Base-by-base conservation (phyloP, 2,888 invertebrate genomes). In the Dolichopus griseipennis region DNA sequence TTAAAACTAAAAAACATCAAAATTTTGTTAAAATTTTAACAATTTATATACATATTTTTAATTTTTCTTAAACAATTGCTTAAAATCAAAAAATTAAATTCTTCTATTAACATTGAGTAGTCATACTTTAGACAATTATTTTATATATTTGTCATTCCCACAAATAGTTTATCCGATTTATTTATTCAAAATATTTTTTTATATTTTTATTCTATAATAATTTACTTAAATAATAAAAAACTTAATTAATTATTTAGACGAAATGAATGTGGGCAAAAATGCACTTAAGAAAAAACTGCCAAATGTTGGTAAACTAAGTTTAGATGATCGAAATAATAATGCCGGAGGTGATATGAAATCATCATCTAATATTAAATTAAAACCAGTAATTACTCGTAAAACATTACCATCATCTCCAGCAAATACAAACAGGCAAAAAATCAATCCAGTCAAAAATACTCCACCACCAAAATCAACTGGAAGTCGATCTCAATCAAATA, bases 381-480 rank as follows among this genome's bases (percentile, higher is more conserved):
- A 79, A 68, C 81, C 81, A 2, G 77, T 81, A 62, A 70, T 79
- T n/a, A 78, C 77, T 3, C 70, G 68, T 33, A 78, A 77, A 68
- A 79, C 78, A 68, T 75, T 77, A 2, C 78, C 80, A 6, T 71
- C 73, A 15, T 68, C 65, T 18, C 69, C 71, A 8, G 37, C 65
- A 27, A 20, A 68, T 27, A 69, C 67, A 22, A 41, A 65, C 0
- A 61, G 64, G 18, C 70, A 64, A 66, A 67, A 67, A 12, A 64
- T 27, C 64, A 6, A 7, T 43, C 65, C 22, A 69, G n/a, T 20
- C 69, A 61, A 65, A 10, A 71, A 65, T 21, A 21, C 41, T 4
- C 68, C 22, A 41, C 68, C 22, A 41, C 33, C 61, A 12, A 64
- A 61, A 20, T 12, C 71, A 74, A 76, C 70, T 74, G 27, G 27